Evolutionary conservation across 2,113 vertebrate genomes (phyloP), one percentile per base, ranked within the genome.

Genomic region (Amphilophus citrinellus): DNA sequence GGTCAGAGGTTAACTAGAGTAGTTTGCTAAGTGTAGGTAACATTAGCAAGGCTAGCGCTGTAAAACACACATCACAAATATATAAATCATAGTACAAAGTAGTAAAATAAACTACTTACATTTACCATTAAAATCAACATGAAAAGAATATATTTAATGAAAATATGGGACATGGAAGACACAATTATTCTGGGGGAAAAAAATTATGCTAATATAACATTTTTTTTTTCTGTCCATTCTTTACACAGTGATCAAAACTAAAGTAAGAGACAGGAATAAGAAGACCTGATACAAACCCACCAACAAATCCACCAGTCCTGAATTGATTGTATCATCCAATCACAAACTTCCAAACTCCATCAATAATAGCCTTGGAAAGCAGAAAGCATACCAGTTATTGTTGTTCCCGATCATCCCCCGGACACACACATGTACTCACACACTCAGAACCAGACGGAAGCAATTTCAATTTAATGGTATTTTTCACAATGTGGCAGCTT

Each of bases 401-500:
- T 87, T 87, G 84, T 71, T 83, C 56, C 63, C 37, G 83, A 57
- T 65, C 82, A 13, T 91, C 73, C 77, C 80, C 53, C 65, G 58
- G 76, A 88, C 85, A 80, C 84, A 84, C 84, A 87, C 76, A 61
- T 6, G 22, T 7, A 84, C 79, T 77, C 68, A 79, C 86, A 81
- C 79, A 78, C 82, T 77, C 39, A n/a, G 17, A 62, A 42, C 81
- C 92, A 91, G 71, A 87, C 78, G 92, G 93, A 93, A 92, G 73
- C 89, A 79, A 95, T 92, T 94, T 93, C 84, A 90, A 88, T 91
- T 92, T 92, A 90, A 90, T 92, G 88, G 90, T 94, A 94, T 93
- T 92, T 73, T 95, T 93, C 90, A 91, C 91, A 91, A 90, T 89
- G 84, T 87, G 91, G 90, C 83, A 85, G 79, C 78, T 86, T 86